A percentile compares a stretch with the other conserved stretches of the same genome.
Conservation (phyloP, 2,113 vertebrate species). For the Lasiurus borealis region DNA sequence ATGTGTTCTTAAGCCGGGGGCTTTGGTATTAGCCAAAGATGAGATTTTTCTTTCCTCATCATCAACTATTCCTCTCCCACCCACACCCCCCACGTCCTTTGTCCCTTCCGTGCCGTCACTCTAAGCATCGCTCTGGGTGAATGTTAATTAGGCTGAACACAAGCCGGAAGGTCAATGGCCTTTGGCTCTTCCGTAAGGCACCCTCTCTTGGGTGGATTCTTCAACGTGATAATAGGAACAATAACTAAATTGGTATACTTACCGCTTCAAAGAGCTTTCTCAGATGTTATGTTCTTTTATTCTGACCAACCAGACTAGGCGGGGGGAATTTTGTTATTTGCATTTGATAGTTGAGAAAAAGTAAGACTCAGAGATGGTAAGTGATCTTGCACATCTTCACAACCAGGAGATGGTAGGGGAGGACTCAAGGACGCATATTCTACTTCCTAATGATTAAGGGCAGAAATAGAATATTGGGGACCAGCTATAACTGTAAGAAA, state of each 20-base stretch:
- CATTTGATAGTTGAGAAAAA: background rate
- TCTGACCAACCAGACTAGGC: background rate
- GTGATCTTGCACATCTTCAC: background rate
- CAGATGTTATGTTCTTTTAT: background rate
- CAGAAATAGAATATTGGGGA: too few relatives aligned
- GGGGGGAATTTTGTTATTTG: background rate
- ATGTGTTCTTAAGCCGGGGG: conserved; percentile 56
- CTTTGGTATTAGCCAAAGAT: conserved; percentile 70
- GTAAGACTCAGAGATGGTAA: background rate
- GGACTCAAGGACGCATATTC: background rate
- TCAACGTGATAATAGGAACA: background rate
- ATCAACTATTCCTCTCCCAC: background rate
- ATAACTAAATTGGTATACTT: background rate
- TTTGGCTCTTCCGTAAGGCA: background rate
- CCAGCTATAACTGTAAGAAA: too few relatives aligned
- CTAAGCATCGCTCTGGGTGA: conserved; percentile 15
- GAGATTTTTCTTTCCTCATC: conserved; percentile 63
- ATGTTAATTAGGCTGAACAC: conserved; percentile 59
- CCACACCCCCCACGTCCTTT: conserved; percentile 13
- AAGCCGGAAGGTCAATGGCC: background rate
- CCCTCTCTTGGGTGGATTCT: background rate
- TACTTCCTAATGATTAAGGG: background rate
- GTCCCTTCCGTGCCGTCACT: background rate
- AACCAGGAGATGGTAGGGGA: background rate
- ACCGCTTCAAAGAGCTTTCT: conserved; percentile 46